phyloP scores from a whole-genome alignment of 1,140 invertebrate species.

The Drosophila pandora region DNA sequence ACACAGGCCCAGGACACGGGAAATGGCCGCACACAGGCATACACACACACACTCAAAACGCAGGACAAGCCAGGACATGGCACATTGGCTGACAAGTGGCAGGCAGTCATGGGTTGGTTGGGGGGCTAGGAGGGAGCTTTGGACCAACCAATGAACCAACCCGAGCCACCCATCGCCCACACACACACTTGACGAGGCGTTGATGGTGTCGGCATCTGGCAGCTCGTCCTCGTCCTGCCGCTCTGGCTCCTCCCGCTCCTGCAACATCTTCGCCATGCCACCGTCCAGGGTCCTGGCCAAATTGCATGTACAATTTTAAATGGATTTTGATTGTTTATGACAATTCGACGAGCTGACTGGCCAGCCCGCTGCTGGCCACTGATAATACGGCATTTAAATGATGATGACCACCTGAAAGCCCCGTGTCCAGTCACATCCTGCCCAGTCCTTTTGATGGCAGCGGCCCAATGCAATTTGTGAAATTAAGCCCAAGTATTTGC shows the following conservation, averaged over 20 bases:
- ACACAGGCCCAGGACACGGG: conserved; percentile 47
- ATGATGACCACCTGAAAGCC: conserved; percentile 41
- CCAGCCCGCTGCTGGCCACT: conserved; percentile 67
- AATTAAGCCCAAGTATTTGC: conserved; percentile 32
- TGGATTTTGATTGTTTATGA: conserved; percentile 83
- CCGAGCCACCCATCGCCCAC: conserved; percentile 38
- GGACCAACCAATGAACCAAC: conserved; percentile 54
- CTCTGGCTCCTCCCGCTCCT: neutral
- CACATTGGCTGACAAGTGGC: conserved; percentile 65
- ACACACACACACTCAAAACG: conserved; percentile 29
- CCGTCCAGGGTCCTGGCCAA: conserved; percentile 32
- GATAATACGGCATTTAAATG: conserved; percentile 80
- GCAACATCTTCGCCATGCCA: neutral
- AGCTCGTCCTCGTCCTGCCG: conserved; percentile 15
- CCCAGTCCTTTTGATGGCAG: neutral
- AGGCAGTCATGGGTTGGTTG: conserved; percentile 24
- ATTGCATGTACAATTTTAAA: conserved; percentile 82
- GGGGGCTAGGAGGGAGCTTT: conserved; percentile 37
- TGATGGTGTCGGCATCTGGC: conserved; percentile 59
- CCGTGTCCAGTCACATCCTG: neutral
- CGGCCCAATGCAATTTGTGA: conserved; percentile 38
- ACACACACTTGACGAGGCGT: conserved; percentile 58
- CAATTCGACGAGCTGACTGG: conserved; percentile 74
- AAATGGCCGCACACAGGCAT: conserved; percentile 35
- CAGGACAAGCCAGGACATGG: conserved; percentile 43